Base-by-base conservation (phyloP, 2,888 invertebrate species). In the Tachina lurida region DNA sequence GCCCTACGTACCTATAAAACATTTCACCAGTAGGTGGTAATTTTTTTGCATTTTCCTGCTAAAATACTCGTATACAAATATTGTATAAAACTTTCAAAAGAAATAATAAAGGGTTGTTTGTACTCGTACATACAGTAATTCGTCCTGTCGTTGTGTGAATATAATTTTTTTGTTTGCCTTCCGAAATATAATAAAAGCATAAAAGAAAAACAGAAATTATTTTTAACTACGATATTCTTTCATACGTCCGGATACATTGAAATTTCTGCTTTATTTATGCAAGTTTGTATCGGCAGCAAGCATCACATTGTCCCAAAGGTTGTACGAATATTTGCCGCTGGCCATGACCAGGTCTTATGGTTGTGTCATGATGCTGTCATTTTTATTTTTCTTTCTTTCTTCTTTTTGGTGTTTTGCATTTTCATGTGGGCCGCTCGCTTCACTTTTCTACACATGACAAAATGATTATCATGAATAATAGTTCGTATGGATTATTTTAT, bases 331-430 rank as follows among this genome's bases (percentile, higher is more conserved):
- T 74, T 83, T 80, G 79, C 79, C 71, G 43, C 49, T 76, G 76
- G 79, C 73, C 79, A 68, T 83, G 86, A 83, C 86, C 76, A 79
- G 71, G 79, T 73, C 86, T 83, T 80, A 73, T 67, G 73, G 43
- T 73, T 79, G 62, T 76, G 73, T 76, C 76, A 73, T 80, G 70
- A 60, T 65, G 67, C 52, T 83, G 79, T 86, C 71, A 83, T 56
- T 67, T 81, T 49, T 52, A 39, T 75, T 73, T 84, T 79, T n/a
- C 22, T 17, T 58, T 10, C 1, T 17, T 78, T 62, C n/a, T n/a
- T n/a, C n/a, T n/a, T 19, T 47, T 45, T 39, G 19, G 9, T n/a
- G 41, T 39, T 54, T 15, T 71, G 13, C 54, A 56, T 31, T n/a
- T 52, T 49, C 49, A 73, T 74, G 58, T 58, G 58, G 56, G 58